phyloP scores from a whole-genome alignment of 2,113 vertebrate genomes.

The Geothlypis trichas region DNA sequence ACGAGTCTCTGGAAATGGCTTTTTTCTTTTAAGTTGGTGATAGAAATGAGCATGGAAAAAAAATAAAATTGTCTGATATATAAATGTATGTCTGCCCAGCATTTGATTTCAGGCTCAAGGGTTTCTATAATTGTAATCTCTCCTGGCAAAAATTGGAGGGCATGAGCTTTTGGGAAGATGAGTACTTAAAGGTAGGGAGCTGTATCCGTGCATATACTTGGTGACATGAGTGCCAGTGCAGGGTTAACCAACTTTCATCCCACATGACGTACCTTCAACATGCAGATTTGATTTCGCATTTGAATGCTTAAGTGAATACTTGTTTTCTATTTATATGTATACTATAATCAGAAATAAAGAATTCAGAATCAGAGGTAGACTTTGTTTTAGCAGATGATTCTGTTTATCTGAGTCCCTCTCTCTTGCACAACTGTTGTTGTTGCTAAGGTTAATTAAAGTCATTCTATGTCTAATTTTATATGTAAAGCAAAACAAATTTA shows the following conservation, averaged over 20 bases:
- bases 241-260: not conserved
- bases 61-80: not conserved
- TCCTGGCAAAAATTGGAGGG: not conserved
- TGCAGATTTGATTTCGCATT: not conserved
- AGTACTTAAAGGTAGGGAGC: not conserved
- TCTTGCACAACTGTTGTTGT: not conserved
- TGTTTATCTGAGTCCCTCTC: not conserved
- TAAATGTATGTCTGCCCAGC: not conserved
- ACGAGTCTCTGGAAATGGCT: not conserved
- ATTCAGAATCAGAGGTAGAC: not conserved
- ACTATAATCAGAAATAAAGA: not conserved
- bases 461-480: not conserved
- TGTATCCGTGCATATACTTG: not conserved
- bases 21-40: not conserved
- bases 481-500: not conserved
- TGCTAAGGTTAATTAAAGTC: conserved; percentile 7
- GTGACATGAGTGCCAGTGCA: not conserved
- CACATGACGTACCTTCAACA: not conserved
- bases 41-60: not conserved
- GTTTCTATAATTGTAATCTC: not conserved
- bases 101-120: not conserved
- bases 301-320: not conserved
- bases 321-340: not conserved
- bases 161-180: not conserved
- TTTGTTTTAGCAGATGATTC: not conserved